phyloP scores from a whole-genome alignment of 2,888 invertebrate genomes.

The Eupithecia vulgata region DNA sequence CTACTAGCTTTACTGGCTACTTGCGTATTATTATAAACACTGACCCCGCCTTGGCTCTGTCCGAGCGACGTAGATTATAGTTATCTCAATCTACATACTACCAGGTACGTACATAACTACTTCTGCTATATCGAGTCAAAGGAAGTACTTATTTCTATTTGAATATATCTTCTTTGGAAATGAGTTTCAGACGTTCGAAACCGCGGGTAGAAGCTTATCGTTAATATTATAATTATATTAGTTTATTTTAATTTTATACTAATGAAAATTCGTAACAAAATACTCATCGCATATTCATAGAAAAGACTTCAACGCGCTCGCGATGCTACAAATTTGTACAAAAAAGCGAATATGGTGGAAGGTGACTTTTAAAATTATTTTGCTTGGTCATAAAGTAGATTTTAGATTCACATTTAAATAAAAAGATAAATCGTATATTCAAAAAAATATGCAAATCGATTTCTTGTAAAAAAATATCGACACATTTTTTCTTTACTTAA shows the following conservation, averaged over 20 bases:
- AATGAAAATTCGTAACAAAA: background rate
- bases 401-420: conserved; percentile 6
- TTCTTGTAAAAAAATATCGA: conserved; percentile 10
- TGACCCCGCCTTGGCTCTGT: conserved; percentile 27
- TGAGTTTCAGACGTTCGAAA: background rate
- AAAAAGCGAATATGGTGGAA: conserved; percentile 16
- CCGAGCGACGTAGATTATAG: conserved; percentile 28
- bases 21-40: conserved; percentile 37
- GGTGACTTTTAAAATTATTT: conserved; percentile 15
- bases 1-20: conserved; percentile 37
- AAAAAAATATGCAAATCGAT: conserved; percentile 8
- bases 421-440: conserved; percentile 15
- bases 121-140: background rate
- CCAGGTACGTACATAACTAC: background rate
- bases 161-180: background rate
- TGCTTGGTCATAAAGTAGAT: conserved; percentile 2
- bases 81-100: conserved; percentile 24
- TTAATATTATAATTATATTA: background rate
- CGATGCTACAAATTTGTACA: conserved; percentile 20
- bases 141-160: background rate
- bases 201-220: background rate
- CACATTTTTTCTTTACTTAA: conserved; percentile 1
- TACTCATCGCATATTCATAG: conserved; percentile 8
- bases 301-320: conserved; percentile 41
- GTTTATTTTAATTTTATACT: background rate